Base-by-base conservation (phyloP, 2,888 invertebrate genomes). In the Hyppa rectilinea region DNA sequence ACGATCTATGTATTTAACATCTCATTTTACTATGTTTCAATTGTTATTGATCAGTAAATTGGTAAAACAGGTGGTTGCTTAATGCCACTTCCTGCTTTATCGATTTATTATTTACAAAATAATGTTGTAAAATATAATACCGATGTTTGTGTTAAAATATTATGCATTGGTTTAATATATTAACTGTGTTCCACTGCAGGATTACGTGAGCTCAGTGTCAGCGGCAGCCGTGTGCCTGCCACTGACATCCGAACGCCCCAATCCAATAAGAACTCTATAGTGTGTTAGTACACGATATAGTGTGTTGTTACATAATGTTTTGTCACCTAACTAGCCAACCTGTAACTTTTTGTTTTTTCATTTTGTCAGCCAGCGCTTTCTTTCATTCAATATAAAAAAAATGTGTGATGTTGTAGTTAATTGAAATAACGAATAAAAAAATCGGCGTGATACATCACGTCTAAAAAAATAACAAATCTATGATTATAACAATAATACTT, bases 131-230 rank as follows among this genome's bases (percentile, higher is more conserved):
- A 38, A 31, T 20, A 26, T 12, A 29, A 47, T 34, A 34, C 3
- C 10, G 14, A 20, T 45, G 9, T 58, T 0, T 9, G 26, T 45
- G 5, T 52, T 45, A 58, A 58, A 75, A 40, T 34, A 40, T 53
- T 60, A 53, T 74, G 38, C 38, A 47, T 59, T 34, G 47, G 53
- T 55, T 49, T 10, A 36, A 20, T 45, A 29, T 29, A 50, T 45
- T 73, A n/a, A 56, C 45, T 71, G 26, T 23, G 26, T 58, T 55
- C 23, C 23, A 59, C 9, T 68, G 55, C 60, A 50, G 50, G 47
- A 61, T 79, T 78, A 78, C 56, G 79, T 79, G 64, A 52, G 34
- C 38, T 64, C 29, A 40, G 45, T 78, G 75, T 80, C 78, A 66
- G 36, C 9, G 31, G n/a, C 80, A 78, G 76, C 45, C 53, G 26